Conservation (phyloP, 2,113 vertebrate species). For the Ictalurus punctatus region DNA sequence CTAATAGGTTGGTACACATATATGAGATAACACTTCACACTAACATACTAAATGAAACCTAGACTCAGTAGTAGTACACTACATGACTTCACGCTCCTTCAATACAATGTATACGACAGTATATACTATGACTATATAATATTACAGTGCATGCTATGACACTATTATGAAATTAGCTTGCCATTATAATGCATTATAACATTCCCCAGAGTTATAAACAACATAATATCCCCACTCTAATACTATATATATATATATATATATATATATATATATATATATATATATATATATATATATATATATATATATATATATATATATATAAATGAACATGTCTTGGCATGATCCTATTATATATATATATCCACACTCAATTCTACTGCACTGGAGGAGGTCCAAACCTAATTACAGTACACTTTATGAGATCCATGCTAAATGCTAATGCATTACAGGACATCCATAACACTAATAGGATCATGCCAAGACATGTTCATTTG, state of each 20-base stretch:
- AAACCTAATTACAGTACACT: not conserved
- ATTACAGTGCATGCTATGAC: not conserved
- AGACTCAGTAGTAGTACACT: not conserved
- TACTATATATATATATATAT: no score
- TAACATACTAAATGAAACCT: not conserved
- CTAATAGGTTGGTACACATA: not conserved
- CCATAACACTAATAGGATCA: not conserved
- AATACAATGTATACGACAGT: not conserved
- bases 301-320: no score
- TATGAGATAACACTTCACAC: no score
- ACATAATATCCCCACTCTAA: not conserved
- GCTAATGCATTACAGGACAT: conserved; percentile 10
- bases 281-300: no score
- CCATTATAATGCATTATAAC: not conserved
- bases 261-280: no score
- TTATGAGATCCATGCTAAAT: not conserved
- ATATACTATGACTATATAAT: no score
- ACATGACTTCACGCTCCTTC: not conserved
- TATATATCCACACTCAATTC: not conserved
- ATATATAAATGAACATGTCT: no score
- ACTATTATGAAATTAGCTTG: not conserved
- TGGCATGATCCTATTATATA: no score
- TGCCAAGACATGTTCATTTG: not conserved
- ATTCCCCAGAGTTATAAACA: not conserved
- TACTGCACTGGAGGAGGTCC: not conserved